Base-by-base conservation (phyloP, 2,888 invertebrate genomes). In the Apodemia hepburni region DNA sequence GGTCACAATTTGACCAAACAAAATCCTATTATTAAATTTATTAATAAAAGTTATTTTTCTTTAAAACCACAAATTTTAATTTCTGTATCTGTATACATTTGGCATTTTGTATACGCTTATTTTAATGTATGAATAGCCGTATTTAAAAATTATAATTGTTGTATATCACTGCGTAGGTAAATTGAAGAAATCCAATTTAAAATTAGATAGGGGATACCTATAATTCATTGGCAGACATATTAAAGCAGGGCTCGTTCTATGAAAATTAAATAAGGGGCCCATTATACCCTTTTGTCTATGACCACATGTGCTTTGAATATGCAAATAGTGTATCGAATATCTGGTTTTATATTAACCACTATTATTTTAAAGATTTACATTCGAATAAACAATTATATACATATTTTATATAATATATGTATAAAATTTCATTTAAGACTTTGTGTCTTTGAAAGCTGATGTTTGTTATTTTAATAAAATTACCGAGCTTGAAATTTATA, bases 251-350 rank as follows among this genome's bases (percentile, higher is more conserved):
- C 78, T 85, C 82, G 82, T 88, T 89, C 85, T 87, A 87, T 87
- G 85, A 89, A 90, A 91, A 90, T 90, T 90, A 87, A 89, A 90
- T 88, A 87, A 84, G 79, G 84, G 80, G 78, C 80, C 75, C 79
- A 82, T 80, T 78, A 78, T 80, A 80, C 87, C 89, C 85, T 81
- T 51, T 85, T 87, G 85, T 85, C 83, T 86, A 85, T 82, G 82
- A 78, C 80, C 87, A 87, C 89, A 90, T 91, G 89, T 89, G 90
- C 81, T 78, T 73, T 81, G 84, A 79, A 79, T 91, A 90, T 90
- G 89, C 84, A 89, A 89, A 90, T 88, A 84, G 83, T 75, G 82
- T 86, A 88, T 89, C 81, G 86, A 80, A 78, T 85, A 76, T 82
- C 78, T 75, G 78, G 66, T 72, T 61, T 64, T 61, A 63, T 68